Percentiles rank a stretch among this genome's conserved stretches.
phyloP scores from a whole-genome alignment of 2,113 vertebrate genomes.

The Ploceus nigricollis region DNA sequence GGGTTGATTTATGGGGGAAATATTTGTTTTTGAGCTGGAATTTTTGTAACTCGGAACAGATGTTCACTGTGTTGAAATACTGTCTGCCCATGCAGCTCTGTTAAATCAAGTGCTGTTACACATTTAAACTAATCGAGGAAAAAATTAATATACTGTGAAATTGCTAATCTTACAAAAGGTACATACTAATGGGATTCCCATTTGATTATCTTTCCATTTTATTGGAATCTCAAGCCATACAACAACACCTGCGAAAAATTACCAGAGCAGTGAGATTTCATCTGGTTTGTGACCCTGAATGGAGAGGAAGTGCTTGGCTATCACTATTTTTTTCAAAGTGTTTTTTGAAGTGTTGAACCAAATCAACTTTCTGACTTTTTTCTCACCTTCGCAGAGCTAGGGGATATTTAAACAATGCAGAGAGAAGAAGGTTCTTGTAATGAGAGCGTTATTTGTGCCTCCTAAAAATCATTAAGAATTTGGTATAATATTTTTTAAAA shows the following conservation, averaged over 20 bases:
- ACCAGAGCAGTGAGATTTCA: not conserved
- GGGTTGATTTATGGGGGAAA: constrained; percentile 53
- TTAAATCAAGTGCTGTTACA: not conserved
- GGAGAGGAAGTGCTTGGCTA: not conserved
- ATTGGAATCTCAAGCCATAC: not conserved
- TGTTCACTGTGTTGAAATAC: constrained; percentile 41
- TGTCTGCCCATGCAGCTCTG: not conserved
- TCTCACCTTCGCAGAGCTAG: not conserved
- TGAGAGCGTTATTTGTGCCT: not conserved
- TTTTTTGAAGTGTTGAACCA: not conserved
- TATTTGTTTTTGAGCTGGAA: constrained; percentile 63
- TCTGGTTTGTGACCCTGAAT: not conserved
- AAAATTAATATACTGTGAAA: constrained; percentile 5
- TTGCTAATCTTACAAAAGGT: not conserved
- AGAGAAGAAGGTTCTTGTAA: not conserved
- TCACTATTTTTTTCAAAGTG: not conserved
- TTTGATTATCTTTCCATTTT: not conserved
- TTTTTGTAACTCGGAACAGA: constrained; percentile 62
- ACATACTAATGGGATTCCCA: not conserved
- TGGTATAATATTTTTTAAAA: not conserved
- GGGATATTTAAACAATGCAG: not conserved
- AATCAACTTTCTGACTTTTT: not conserved
- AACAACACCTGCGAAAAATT: not conserved
- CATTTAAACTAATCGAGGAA: not conserved
- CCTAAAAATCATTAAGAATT: not conserved